phyloP scores from a whole-genome alignment of 1,140 invertebrate genomes.

The Lutraria rhynchaena region DNA sequence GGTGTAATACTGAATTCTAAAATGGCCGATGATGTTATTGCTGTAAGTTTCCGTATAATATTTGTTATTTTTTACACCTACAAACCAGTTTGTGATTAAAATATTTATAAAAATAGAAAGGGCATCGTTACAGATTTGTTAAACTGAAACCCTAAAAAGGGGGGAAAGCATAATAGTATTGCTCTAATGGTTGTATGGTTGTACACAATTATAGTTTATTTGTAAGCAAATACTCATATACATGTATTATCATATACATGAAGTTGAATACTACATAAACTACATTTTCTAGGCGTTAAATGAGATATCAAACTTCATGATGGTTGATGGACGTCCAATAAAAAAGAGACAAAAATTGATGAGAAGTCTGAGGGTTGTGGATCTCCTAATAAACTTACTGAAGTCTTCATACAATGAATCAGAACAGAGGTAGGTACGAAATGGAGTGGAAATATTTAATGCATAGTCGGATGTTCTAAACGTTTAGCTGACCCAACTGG shows the following conservation, averaged over 20 bases:
- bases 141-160: too few relatives aligned
- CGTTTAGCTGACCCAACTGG: too few relatives aligned
- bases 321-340: slow-evolving; percentile 73
- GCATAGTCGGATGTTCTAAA: too few relatives aligned
- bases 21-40: slow-evolving; percentile 58
- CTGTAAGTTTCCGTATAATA: slow-evolving; percentile 67
- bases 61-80: too few relatives aligned
- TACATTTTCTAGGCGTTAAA: slow-evolving; percentile 65
- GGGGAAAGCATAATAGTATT: too few relatives aligned
- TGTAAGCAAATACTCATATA: too few relatives aligned
- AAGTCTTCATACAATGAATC: slow-evolving; percentile 67
- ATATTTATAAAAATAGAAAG: too few relatives aligned
- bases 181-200: too few relatives aligned
- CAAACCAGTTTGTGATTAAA: too few relatives aligned
- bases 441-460: too few relatives aligned
- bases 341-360: slow-evolving; percentile 79
- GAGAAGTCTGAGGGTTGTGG: slow-evolving; percentile 78
- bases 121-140: too few relatives aligned
- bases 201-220: too few relatives aligned
- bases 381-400: slow-evolving; percentile 74
- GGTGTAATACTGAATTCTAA: slow-evolving; percentile 73
- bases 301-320: slow-evolving; percentile 76
- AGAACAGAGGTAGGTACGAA: slow-evolving; percentile 73
- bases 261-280: not conserved
- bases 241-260: not conserved